phyloP scores from a whole-genome alignment of 2,113 vertebrate genomes.

The Bettongia penicillata region DNA sequence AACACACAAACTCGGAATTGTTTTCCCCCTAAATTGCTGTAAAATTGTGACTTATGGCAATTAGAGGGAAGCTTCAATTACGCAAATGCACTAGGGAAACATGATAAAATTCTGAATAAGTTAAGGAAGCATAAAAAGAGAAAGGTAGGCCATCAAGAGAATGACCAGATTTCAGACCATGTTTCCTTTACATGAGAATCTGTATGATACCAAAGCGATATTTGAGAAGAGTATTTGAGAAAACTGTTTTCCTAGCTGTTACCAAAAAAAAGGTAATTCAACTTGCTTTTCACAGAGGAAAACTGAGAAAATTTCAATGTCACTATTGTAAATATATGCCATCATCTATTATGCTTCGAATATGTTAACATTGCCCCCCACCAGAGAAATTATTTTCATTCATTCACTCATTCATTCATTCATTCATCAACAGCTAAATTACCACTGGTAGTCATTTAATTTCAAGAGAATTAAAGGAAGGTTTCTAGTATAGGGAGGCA shows the following conservation, averaged over 20 bases:
- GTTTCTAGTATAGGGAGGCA: not conserved
- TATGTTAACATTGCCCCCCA: not conserved
- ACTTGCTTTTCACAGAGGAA: not conserved
- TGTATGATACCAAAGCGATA: not conserved
- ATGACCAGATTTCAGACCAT: not conserved
- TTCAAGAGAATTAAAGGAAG: not conserved
- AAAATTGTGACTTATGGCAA: slow-evolving; percentile 8
- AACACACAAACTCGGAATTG: not conserved
- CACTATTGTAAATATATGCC: not conserved
- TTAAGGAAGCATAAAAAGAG: not conserved
- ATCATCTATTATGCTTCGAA: not conserved
- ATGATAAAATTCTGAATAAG: slow-evolving; percentile 15
- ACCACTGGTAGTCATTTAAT: not conserved
- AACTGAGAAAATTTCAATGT: not conserved
- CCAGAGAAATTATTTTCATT: not conserved
- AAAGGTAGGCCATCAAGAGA: not conserved
- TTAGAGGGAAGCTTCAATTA: slow-evolving; percentile 1
- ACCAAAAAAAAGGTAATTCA: not conserved
- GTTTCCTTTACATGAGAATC: not conserved
- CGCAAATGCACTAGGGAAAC: not conserved
- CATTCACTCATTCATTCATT: not conserved
- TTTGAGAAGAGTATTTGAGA: not conserved
- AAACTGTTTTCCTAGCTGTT: not conserved
- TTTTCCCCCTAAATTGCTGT: slow-evolving; percentile 3
- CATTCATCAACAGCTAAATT: not conserved